phyloP scores from a whole-genome alignment of 2,113 vertebrate genomes.

The Accipiter virgatus region DNA sequence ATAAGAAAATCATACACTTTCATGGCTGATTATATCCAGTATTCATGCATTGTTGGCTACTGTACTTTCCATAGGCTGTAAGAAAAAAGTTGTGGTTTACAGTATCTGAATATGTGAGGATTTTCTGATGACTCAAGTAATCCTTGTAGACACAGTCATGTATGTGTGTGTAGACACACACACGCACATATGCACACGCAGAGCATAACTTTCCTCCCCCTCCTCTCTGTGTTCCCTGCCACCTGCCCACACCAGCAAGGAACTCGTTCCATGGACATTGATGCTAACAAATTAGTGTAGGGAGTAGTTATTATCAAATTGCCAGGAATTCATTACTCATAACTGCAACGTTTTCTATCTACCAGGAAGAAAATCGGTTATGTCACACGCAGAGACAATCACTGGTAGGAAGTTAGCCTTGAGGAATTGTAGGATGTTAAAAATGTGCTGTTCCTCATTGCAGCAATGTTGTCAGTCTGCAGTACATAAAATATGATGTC shows the following conservation, averaged over 20 bases:
- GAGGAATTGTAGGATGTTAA: background rate
- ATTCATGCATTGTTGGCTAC: background rate
- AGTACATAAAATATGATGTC: background rate
- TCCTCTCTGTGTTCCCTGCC: fast-evolving
- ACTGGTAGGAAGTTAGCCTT: background rate
- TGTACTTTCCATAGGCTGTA: background rate
- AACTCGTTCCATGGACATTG: background rate
- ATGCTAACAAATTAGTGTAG: background rate
- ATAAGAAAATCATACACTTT: background rate
- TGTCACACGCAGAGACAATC: background rate
- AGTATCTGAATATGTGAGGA: background rate
- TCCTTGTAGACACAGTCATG: background rate
- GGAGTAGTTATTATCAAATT: background rate
- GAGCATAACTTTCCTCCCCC: background rate
- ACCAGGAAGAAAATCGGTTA: background rate
- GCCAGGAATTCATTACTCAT: background rate
- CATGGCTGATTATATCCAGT: background rate
- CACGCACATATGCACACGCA: fast-evolving
- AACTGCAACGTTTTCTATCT: background rate
- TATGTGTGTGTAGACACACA: background rate
- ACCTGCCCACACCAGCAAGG: background rate
- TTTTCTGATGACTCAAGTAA: background rate
- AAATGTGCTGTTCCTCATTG: background rate
- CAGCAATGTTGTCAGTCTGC: background rate
- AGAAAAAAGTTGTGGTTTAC: background rate